Conservation (phyloP, 2,888 invertebrate genomes). For the Flabesymbios commensalis region DNA sequence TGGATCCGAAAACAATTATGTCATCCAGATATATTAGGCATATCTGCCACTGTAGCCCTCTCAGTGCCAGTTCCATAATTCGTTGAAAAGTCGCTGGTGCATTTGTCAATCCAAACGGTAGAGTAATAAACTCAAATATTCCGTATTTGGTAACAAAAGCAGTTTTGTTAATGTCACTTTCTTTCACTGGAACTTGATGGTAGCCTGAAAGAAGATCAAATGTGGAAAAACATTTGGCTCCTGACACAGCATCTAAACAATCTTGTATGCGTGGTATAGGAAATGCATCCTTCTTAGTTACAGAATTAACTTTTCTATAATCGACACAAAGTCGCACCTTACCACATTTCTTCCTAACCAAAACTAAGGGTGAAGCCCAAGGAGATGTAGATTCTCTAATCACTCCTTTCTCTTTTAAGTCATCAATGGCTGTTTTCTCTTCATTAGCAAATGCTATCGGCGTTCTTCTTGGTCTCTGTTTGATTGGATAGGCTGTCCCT, state of each 20-base stretch:
- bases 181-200: neutral
- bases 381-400: neutral
- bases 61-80: neutral
- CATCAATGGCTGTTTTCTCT: neutral
- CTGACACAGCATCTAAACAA: neutral
- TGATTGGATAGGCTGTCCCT: neutral
- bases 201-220: neutral
- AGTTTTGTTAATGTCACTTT: neutral
- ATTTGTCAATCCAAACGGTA: constrained; percentile 7
- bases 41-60: neutral
- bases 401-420: neutral
- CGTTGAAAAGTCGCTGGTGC: constrained; percentile 5
- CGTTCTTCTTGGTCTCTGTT: neutral
- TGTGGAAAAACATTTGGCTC: neutral
- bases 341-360: neutral
- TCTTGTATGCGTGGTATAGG: neutral
- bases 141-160: neutral
- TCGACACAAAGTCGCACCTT: neutral
- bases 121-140: neutral
- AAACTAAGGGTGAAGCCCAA: neutral
- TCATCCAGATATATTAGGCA: constrained; percentile 9
- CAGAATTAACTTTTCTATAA: neutral
- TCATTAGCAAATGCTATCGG: neutral
- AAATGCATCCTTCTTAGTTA: neutral
- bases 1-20: neutral